Evolutionary conservation across 2,113 vertebrate species (phyloP).

Genomic region (Apodemus sylvaticus): DNA sequence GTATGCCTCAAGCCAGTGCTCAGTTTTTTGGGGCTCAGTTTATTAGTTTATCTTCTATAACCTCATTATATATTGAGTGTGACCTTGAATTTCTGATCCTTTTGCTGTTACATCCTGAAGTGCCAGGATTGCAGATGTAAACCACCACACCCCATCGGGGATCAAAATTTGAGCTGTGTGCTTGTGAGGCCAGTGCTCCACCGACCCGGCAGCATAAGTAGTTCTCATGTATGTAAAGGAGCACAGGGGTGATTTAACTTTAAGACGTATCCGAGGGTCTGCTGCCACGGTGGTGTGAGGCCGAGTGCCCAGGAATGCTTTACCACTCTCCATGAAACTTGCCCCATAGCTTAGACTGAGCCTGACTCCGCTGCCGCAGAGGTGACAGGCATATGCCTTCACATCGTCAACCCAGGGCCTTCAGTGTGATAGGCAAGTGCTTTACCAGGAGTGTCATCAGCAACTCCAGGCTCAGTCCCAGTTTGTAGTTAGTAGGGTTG

Average conservation of each 20-base stretch:
- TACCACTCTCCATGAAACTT: not conserved
- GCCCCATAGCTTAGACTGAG: not conserved
- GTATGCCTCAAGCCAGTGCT: not conserved
- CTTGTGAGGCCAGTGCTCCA: not conserved
- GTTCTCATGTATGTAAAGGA: not conserved
- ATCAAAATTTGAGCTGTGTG: too few relatives aligned
- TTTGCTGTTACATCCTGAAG: not conserved
- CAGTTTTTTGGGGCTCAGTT: not conserved
- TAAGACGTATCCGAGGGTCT: not conserved
- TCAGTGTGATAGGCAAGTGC: not conserved
- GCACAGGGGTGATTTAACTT: not conserved
- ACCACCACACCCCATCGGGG: not conserved
- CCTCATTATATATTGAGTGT: not conserved
- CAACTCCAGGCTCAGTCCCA: not conserved
- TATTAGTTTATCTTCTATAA: too few relatives aligned
- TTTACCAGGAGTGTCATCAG: not conserved
- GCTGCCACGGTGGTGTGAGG: not conserved
- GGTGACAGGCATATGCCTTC: too few relatives aligned
- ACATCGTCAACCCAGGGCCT: not conserved
- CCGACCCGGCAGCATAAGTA: not conserved
- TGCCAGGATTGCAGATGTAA: not conserved
- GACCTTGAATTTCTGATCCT: not conserved
- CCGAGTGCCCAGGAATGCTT: not conserved
- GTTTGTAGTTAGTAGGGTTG: not conserved
- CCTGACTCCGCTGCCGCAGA: not conserved